Evolutionary conservation across 2,888 invertebrate species (phyloP).

Genomic region (Linnaemya tessellans): DNA sequence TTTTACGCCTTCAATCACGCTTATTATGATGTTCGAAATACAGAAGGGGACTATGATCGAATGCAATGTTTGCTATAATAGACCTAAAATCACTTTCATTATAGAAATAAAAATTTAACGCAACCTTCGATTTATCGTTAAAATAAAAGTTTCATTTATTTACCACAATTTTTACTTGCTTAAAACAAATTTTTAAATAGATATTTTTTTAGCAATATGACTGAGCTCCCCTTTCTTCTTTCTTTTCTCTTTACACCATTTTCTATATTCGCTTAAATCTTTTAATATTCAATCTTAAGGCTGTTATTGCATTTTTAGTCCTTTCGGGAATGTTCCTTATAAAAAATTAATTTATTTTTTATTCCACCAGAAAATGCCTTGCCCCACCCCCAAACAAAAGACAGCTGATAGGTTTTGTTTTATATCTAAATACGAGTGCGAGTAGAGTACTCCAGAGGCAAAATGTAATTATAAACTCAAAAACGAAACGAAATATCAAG

Average conservation of each 20-base stretch:
- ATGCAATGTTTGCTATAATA: slow-evolving; percentile 5
- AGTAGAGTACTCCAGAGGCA: slow-evolving; percentile 71
- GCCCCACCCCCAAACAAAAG: neutral
- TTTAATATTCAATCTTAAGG: slow-evolving; percentile 59
- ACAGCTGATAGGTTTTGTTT: slow-evolving; percentile 47
- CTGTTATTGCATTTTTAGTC: slow-evolving; percentile 46
- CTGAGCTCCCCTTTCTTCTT: neutral
- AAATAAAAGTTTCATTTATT: neutral
- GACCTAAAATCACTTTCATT: slow-evolving; percentile 30
- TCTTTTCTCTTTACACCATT: neutral
- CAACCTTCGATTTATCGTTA: neutral
- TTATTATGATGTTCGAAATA: slow-evolving; percentile 28
- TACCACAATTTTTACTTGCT: neutral
- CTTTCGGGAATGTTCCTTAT: slow-evolving; percentile 58
- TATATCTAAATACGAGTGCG: slow-evolving; percentile 62
- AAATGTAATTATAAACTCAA: slow-evolving; percentile 72
- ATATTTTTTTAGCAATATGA: too few species aligned
- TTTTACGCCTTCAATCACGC: slow-evolving; percentile 14
- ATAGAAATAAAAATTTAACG: neutral
- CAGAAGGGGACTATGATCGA: neutral
- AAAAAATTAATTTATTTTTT: slow-evolving; percentile 64
- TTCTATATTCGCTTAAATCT: neutral
- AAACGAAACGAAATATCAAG: slow-evolving; percentile 64
- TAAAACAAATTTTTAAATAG: neutral
- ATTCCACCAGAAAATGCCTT: slow-evolving; percentile 23